Conservation (phyloP, 2,888 invertebrate species). For the Spodoptera littoralis region DNA sequence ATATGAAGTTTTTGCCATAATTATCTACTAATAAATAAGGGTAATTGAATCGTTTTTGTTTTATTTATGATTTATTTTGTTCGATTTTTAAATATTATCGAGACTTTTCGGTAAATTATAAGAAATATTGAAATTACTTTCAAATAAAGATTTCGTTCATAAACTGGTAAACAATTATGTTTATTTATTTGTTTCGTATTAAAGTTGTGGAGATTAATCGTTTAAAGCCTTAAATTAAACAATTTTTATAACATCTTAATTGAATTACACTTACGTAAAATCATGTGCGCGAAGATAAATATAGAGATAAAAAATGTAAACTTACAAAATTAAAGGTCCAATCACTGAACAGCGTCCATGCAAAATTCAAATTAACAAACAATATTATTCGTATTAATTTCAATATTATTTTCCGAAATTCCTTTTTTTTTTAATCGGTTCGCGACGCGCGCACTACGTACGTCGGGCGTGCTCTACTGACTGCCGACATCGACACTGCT, state of each 20-base stretch:
- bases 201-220: no score
- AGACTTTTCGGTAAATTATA: no score
- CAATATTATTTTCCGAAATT: constrained; percentile 45
- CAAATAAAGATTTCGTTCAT: no score
- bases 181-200: no score
- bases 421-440: constrained; percentile 36
- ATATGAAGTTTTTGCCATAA: no score
- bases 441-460: constrained; percentile 72
- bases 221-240: no score
- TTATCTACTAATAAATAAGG: no score
- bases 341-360: constrained; percentile 32
- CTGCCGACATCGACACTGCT: constrained; percentile 71
- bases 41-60: no score
- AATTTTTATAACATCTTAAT: constrained; percentile 26
- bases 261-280: constrained; percentile 43
- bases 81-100: no score
- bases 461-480: constrained; percentile 75
- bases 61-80: no score
- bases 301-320: constrained; percentile 18
- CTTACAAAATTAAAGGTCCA: constrained; percentile 49
- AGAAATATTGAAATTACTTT: no score
- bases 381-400: constrained; percentile 10
- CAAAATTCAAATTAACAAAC: constrained; percentile 24
- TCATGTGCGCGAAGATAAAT: constrained; percentile 6
- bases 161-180: no score